Conservation (phyloP, 2,888 invertebrate genomes). For the Achlya flavicornis region DNA sequence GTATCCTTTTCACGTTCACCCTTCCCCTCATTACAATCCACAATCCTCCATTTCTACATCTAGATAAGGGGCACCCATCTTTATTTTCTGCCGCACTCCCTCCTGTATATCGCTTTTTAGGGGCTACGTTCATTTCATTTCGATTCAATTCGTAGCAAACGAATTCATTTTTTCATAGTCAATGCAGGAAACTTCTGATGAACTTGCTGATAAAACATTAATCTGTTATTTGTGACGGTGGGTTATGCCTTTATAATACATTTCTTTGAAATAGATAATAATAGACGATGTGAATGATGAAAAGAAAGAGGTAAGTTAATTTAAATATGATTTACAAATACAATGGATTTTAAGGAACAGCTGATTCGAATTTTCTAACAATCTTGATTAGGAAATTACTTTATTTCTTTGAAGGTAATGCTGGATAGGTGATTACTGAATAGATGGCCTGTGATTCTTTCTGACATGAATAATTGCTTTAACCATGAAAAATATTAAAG, state of each 20-base stretch:
- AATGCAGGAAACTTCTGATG: slow-evolving; percentile 68
- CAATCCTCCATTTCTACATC: slow-evolving; percentile 78
- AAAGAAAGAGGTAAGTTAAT: slow-evolving; percentile 22
- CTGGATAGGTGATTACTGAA: too few species aligned
- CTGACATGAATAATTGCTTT: too few species aligned
- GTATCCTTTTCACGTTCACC: slow-evolving; percentile 79
- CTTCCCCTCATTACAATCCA: slow-evolving; percentile 79
- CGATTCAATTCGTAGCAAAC: slow-evolving; percentile 76
- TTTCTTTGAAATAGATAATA: slow-evolving; percentile 38
- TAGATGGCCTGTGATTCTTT: too few species aligned
- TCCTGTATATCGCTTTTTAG: slow-evolving; percentile 63
- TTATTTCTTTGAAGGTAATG: neutral
- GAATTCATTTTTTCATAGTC: slow-evolving; percentile 74
- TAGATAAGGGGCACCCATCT: slow-evolving; percentile 77
- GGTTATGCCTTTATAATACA: slow-evolving; percentile 48
- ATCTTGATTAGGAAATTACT: neutral
- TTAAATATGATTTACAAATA: slow-evolving; percentile 23
- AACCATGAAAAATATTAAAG: too few species aligned
- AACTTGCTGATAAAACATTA: slow-evolving; percentile 66
- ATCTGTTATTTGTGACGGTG: slow-evolving; percentile 68
- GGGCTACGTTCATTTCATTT: slow-evolving; percentile 76
- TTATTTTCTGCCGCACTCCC: slow-evolving; percentile 69
- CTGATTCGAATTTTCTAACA: slow-evolving; percentile 2
- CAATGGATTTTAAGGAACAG: slow-evolving; percentile 15
- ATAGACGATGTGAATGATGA: slow-evolving; percentile 29